Evolutionary conservation across 1,140 invertebrate species (phyloP).

Genomic region (Mya arenaria): DNA sequence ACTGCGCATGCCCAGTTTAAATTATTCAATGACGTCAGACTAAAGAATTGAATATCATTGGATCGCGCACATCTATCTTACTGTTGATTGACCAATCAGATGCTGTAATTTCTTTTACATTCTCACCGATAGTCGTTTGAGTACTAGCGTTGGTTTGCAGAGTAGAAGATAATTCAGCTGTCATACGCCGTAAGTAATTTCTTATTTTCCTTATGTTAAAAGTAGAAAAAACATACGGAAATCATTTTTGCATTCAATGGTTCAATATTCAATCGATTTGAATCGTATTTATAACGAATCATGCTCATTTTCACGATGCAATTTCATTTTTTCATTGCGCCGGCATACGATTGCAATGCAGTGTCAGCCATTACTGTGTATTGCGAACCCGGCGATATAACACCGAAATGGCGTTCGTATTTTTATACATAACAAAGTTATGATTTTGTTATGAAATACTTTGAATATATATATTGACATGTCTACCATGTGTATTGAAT

Average conservation of each 20-base stretch:
- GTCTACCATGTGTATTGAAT: neutral
- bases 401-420: neutral
- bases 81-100: slow-evolving; percentile 66
- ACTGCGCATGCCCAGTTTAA: slow-evolving; percentile 12
- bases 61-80: slow-evolving; percentile 60
- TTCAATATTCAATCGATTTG: slow-evolving; percentile 46
- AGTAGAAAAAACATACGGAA: slow-evolving; percentile 42
- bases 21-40: slow-evolving; percentile 67
- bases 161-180: slow-evolving; percentile 9
- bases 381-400: slow-evolving; percentile 17
- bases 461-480: neutral
- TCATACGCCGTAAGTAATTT: slow-evolving; percentile 53
- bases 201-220: slow-evolving; percentile 27
- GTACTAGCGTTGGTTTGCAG: slow-evolving; percentile 68
- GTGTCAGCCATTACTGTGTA: slow-evolving; percentile 66
- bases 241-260: slow-evolving; percentile 56
- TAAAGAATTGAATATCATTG: slow-evolving; percentile 67
- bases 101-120: slow-evolving; percentile 28
- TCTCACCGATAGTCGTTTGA: slow-evolving; percentile 54
- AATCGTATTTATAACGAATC: slow-evolving; percentile 35
- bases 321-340: slow-evolving; percentile 42
- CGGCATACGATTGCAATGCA: slow-evolving; percentile 4
- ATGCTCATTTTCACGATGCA: slow-evolving; percentile 51
- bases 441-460: neutral
- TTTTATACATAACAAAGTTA: neutral